Base-by-base conservation (phyloP, 64 coral and sea anemone species). In the Porites lutea region DNA sequence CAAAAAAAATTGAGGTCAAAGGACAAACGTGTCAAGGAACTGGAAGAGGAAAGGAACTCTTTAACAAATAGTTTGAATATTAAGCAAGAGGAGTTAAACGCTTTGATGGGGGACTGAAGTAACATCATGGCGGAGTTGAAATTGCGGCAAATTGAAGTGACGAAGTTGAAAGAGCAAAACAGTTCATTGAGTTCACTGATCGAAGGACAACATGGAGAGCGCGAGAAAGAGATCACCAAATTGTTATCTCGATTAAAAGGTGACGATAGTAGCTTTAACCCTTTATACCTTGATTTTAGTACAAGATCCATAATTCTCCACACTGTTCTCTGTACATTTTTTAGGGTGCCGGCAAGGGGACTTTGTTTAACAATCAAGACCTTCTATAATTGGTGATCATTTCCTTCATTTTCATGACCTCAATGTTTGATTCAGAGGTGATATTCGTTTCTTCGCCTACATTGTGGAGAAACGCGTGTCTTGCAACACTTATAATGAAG, bases 231-330 rank as follows among this genome's bases (percentile, higher is more conserved):
- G 76, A 99, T 99, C 83, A 90, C 77, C n/a, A 96, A 99, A 76
- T 74, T 99, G 43, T 21, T 99, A 50, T 99, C 97, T 59, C 79
- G 97, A 79, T 84, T 99, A 12, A 99, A 99, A 99, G 94, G 97
- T 99, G 44, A 6, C 4, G 16, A n/a, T 10, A 65, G 11, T 65
- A 65, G 62, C 11, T 65, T 13, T 65, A 65, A 65, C 6, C 62
- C 62, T 13, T 65, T 65, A 65, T 13, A 65, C 62, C 62, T 13
- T 65, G 11, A 65, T 4, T 10, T 10, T 65, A 65, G 13, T 16
- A 10, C 13, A 10, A 13, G 3, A 4, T 65, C 6, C n/a, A 10
- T 13, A 65, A 13, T 65, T 65, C 13, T 13, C n/a, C 13, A 65
- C 11, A 4, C 62, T 19, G 13, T 65, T 19, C 27, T 37, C 27